Percentiles rank a stretch among this genome's conserved stretches.
Evolutionary conservation across 1,140 invertebrate genomes (phyloP).

Genomic region (Probaryconus sp.): DNA sequence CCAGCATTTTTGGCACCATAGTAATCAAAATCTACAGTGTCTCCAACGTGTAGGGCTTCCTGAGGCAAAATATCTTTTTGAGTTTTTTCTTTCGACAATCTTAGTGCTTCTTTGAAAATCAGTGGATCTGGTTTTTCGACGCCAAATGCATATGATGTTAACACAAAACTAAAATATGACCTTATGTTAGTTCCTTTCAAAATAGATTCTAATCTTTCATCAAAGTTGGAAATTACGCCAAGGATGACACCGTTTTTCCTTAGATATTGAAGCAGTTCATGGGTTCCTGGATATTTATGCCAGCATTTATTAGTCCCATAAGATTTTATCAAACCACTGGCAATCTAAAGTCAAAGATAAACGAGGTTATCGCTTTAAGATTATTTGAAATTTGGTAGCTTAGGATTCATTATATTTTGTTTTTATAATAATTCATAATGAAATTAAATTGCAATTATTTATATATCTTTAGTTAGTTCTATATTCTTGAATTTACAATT

Average conservation of each 20-base stretch:
- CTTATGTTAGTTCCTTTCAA: conserved; percentile 82
- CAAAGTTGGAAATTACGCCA: conserved; percentile 93
- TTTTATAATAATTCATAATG: conserved; percentile 6
- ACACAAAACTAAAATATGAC: conserved; percentile 87
- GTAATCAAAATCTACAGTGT: conserved; percentile 87
- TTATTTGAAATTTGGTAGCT: conserved; percentile 46
- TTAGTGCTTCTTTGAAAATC: conserved; percentile 87
- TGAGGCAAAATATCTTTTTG: conserved; percentile 73
- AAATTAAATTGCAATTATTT: neutral
- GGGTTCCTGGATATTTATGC: conserved; percentile 82
- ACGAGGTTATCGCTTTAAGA: conserved; percentile 36
- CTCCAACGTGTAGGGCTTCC: conserved; percentile 90
- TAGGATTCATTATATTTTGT: conserved; percentile 27
- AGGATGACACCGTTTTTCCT: conserved; percentile 78
- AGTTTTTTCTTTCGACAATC: conserved; percentile 67
- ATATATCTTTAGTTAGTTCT: neutral
- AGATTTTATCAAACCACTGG: conserved; percentile 69
- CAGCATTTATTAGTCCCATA: conserved; percentile 86
- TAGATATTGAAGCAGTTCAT: conserved; percentile 82
- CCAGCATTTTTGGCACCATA: conserved; percentile 84
- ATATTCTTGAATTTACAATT: too few species aligned
- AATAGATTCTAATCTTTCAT: conserved; percentile 86
- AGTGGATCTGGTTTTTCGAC: conserved; percentile 85
- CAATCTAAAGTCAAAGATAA: conserved; percentile 68
- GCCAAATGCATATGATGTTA: conserved; percentile 87